These are phyloP conservation scores for zebrafish (Danio rerio) DNA, from an alignment of 2,113 vertebrate genomes.

Conservation along the genomic window DNA sequence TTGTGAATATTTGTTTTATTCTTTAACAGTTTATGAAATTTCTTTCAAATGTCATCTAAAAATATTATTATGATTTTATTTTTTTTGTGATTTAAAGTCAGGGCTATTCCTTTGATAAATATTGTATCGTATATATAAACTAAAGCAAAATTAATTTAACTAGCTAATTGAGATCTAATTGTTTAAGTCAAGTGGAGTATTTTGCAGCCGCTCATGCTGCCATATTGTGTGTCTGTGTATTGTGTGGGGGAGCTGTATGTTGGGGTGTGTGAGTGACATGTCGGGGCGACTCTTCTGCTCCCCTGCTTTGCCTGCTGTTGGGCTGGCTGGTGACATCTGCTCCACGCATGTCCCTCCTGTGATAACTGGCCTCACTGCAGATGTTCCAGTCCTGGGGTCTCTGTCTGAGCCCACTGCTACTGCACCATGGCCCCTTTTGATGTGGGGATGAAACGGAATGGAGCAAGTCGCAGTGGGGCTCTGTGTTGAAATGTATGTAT, in stretches of 20 bases:
- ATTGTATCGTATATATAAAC: neutral
- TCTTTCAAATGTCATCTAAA: too few species aligned
- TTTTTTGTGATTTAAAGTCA: too few species aligned
- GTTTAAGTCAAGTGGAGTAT: conserved; percentile 36
- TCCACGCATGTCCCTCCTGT: conserved; percentile 86
- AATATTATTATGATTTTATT: too few species aligned
- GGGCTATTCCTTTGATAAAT: too few species aligned
- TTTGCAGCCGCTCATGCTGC: conserved; percentile 12
- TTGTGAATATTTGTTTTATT: too few species aligned
- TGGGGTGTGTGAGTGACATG: conserved; percentile 60
- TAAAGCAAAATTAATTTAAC: neutral
- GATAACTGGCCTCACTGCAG: conserved; percentile 82
- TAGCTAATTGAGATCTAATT: conserved; percentile 42
- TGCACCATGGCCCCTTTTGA: conserved; percentile 81
- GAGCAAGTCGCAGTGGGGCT: conserved; percentile 78
- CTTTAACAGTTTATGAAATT: too few species aligned
- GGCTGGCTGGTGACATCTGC: conserved; percentile 85
- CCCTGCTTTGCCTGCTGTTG: conserved; percentile 62
- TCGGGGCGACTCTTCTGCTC: conserved; percentile 47
- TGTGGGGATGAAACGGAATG: conserved; percentile 90
- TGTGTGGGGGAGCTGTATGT: conserved; percentile 56
- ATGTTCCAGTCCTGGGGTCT: conserved; percentile 85
- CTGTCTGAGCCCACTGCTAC: conserved; percentile 81
- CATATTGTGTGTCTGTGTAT: conserved; percentile 47
- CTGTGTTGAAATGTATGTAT: conserved; percentile 32